Evolutionary conservation across 2,113 vertebrate genomes (phyloP), one percentile per base, ranked within the genome.

Genomic region (Mormyrus iriodes): DNA sequence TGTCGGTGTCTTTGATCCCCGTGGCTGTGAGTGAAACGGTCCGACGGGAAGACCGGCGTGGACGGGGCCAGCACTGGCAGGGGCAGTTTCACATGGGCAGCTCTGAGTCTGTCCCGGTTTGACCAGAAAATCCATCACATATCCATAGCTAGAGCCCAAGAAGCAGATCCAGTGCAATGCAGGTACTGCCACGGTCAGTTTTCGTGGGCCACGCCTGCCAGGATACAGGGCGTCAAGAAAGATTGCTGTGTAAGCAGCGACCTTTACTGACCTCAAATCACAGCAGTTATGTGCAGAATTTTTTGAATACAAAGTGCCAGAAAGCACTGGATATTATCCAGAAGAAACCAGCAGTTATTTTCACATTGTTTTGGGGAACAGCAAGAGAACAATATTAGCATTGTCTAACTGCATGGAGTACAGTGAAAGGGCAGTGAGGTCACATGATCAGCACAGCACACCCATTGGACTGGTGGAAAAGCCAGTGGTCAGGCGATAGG

Each of bases 1-100:
- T 44, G 55, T 87, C 46, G 65, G 15, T 7, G 48, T 87, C 90
- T 93, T 92, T 94, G 91, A 93, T 93, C 90, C 58, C 53, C 0
- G 0, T 27, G 42, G 82, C 88, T 88, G 76, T 27, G 76, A 85
- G 51, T 27, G 44, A 61, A 73, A 84, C 17, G 3, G 53, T 49
- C 52, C 49, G 51, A 85, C 52, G n/a, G 85, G 48, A 55, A 52
- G 83, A 52, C 27, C 69, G 13, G 31, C 19, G 17, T 6, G 31
- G 53, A 65, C 4, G 35, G 53, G 44, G 19, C 2, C n/a, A 39
- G 84, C 39, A 2, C 7, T 49, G 31, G 69, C 2, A 17, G 82
- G 3, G 48, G 42, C 2, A 7, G 24, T 44, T 84, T 46, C 44
- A n/a, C 44, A n/a, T 44, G 79, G 79, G 42, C 61, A 42, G 69